Conservation (phyloP, 2,797 vertebrate species). For the Champsocephalus esox region DNA sequence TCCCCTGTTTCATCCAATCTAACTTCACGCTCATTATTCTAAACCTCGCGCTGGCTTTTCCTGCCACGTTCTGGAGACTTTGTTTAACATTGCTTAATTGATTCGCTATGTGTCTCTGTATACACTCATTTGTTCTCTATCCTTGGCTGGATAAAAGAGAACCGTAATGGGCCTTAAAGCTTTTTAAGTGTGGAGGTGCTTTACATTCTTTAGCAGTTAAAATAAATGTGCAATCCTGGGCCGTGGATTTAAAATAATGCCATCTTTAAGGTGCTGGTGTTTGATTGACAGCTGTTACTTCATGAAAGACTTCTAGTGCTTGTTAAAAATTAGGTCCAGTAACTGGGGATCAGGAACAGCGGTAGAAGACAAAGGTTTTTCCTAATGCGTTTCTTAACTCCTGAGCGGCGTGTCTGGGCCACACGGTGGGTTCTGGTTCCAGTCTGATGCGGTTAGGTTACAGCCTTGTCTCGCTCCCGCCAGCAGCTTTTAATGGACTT, state of each 20-base stretch:
- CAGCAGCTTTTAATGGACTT: slow-evolving; percentile 79
- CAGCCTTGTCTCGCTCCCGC: slow-evolving; percentile 64
- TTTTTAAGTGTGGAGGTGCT: slow-evolving; percentile 61
- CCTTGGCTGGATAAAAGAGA: slow-evolving; percentile 61
- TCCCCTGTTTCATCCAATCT: slow-evolving; percentile 70
- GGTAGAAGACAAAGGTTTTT: slow-evolving; percentile 65
- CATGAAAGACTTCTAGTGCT: slow-evolving; percentile 39
- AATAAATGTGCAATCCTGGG: slow-evolving; percentile 52
- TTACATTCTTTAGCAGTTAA: slow-evolving; percentile 49
- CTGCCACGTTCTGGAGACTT: slow-evolving; percentile 63
- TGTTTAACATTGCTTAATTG: slow-evolving; percentile 71
- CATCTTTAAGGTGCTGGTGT: slow-evolving; percentile 27
- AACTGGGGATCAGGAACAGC: slow-evolving; percentile 54
- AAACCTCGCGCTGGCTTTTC: slow-evolving; percentile 50
- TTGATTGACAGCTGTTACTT: slow-evolving; percentile 53
- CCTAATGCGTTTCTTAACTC: slow-evolving; percentile 69
- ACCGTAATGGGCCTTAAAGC: slow-evolving; percentile 53
- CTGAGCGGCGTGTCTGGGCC: slow-evolving; percentile 61
- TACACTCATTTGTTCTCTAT: slow-evolving; percentile 67
- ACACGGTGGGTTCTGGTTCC: slow-evolving; percentile 69
- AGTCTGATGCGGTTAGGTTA: slow-evolving; percentile 77
- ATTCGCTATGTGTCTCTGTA: slow-evolving; percentile 72
- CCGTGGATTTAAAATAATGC: slow-evolving; percentile 53
- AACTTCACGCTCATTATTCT: slow-evolving; percentile 75
- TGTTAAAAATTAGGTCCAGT: slow-evolving; percentile 56